Conservation (phyloP, 2,113 vertebrate species). For the Dipodomys ordii region DNA sequence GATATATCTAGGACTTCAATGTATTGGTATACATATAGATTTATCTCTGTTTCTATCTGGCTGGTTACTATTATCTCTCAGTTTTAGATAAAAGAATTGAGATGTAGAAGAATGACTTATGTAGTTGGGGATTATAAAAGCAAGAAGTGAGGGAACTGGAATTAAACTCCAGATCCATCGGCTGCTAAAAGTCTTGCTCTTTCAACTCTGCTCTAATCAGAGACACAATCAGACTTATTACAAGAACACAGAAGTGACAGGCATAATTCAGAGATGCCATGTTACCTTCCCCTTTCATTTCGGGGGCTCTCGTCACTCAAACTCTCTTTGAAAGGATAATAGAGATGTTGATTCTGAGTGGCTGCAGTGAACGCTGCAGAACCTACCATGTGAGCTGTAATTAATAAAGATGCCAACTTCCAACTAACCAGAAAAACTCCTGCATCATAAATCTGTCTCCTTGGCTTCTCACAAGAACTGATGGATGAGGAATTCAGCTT, state of each 20-base stretch:
- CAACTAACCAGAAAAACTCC: constrained; percentile 88
- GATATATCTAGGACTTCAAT: too few species aligned
- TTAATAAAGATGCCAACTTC: constrained; percentile 89
- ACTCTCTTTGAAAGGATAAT: constrained; percentile 84
- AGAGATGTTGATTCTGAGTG: constrained; percentile 82
- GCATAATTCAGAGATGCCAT: background rate
- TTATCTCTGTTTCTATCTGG: background rate
- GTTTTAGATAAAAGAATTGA: background rate
- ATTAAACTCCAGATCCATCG: background rate
- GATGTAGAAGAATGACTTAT: background rate
- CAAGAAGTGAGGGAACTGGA: background rate
- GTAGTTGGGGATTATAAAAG: background rate
- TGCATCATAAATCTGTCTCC: constrained; percentile 88
- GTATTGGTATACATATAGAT: background rate
- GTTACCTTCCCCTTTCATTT: background rate
- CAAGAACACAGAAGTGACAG: background rate
- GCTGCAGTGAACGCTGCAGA: constrained; percentile 75
- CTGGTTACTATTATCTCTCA: background rate
- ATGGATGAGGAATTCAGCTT: constrained; percentile 88
- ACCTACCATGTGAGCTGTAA: constrained; percentile 83
- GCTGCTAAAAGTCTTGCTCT: background rate
- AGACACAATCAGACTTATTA: background rate
- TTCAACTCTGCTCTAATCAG: background rate
- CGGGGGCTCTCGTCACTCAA: constrained; percentile 69
- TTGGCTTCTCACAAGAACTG: constrained; percentile 83